Percentiles rank a stretch among this genome's conserved stretches.
These are phyloP conservation scores for Plebejus argus DNA, from an alignment of 2,888 invertebrate genomes.

Conservation along the genomic window DNA sequence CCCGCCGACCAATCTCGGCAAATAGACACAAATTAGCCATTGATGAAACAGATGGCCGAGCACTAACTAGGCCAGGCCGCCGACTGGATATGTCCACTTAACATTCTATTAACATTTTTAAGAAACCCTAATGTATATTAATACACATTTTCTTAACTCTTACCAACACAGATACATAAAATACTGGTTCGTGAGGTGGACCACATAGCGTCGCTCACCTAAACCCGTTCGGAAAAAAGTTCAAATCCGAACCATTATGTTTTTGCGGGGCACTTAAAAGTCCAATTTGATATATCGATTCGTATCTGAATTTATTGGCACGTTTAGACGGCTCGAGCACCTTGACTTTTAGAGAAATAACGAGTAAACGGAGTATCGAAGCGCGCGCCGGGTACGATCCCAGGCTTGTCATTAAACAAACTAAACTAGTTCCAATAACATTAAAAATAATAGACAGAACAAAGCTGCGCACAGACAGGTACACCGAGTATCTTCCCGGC, in stretches of 20 bases:
- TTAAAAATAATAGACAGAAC: constrained; percentile 23
- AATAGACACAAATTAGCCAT: constrained; percentile 71
- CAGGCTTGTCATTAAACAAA: constrained; percentile 10
- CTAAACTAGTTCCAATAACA: constrained; percentile 21
- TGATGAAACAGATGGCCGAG: constrained; percentile 58
- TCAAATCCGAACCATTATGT: neutral
- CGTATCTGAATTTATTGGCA: constrained; percentile 15
- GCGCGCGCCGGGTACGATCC: neutral
- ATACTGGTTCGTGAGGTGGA: constrained; percentile 21
- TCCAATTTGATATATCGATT: neutral
- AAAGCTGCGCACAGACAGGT: constrained; percentile 1
- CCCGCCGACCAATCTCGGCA: constrained; percentile 71
- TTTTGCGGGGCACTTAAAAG: neutral
- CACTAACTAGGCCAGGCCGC: constrained; percentile 45
- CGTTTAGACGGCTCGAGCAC: neutral
- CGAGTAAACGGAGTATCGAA: constrained; percentile 1
- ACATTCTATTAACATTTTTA: constrained; percentile 29
- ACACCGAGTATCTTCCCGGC: constrained; percentile 6
- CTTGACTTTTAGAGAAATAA: constrained; percentile 5
- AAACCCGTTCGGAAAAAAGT: constrained; percentile 25
- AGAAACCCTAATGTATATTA: constrained; percentile 25
- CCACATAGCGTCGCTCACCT: neutral
- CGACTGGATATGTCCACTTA: constrained; percentile 33
- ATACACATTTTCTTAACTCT: constrained; percentile 28
- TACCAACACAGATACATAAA: constrained; percentile 23